Percentiles rank a stretch among this genome's conserved stretches.
phyloP scores from a whole-genome alignment of 2,113 vertebrate genomes.

The Microcebus ravelobensis region DNA sequence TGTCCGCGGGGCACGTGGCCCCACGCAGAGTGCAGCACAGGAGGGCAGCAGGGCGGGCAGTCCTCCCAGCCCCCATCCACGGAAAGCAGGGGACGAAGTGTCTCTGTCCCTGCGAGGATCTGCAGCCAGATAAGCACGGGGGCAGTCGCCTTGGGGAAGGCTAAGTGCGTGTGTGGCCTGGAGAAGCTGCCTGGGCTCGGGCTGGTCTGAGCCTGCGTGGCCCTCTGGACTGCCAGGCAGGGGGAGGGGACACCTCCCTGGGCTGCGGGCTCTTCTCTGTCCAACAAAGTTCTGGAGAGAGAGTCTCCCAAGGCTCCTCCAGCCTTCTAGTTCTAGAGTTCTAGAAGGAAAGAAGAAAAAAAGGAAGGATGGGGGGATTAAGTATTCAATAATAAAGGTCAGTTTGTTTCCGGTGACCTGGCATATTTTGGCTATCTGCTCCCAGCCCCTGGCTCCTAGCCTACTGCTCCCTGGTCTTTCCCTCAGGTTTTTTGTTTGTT shows the following conservation, averaged over 20 bases:
- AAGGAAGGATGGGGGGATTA: neutral
- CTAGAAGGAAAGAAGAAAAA: neutral
- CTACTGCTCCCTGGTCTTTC: neutral
- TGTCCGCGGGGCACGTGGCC: neutral
- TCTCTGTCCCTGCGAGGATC: neutral
- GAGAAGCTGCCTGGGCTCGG: too few species aligned
- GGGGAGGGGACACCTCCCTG: neutral
- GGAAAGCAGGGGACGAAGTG: neutral
- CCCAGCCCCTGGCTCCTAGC: neutral
- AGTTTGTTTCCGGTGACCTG: neutral
- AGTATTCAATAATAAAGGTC: neutral
- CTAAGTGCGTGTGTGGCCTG: rapidly evolving
- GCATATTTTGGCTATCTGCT: neutral
- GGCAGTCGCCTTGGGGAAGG: neutral
- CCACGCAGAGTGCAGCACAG: neutral
- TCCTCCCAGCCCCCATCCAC: neutral
- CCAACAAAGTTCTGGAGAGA: neutral
- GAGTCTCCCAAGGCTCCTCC: neutral
- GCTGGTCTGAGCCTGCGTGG: too few species aligned
- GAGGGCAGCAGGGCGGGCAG: neutral
- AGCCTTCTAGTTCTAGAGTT: neutral
- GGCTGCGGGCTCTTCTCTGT: neutral
- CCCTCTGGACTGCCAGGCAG: neutral
- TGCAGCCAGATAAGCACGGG: neutral
- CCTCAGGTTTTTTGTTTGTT: neutral